Evolutionary conservation across 2,797 vertebrate species (phyloP).

Genomic region (Morelia viridis): DNA sequence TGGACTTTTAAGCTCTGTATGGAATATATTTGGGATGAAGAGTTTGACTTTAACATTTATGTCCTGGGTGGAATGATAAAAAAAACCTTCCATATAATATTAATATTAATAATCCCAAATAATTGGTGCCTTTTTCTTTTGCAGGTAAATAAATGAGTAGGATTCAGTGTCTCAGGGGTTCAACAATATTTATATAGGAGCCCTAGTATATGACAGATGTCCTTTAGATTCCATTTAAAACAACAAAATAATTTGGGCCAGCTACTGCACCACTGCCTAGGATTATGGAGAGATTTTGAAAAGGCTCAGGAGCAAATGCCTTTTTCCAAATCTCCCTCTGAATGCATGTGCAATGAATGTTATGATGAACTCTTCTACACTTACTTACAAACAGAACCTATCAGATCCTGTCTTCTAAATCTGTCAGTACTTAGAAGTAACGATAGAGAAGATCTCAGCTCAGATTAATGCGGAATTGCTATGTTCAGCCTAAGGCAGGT

Average conservation of each 20-base stretch:
- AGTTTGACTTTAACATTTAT: background rate
- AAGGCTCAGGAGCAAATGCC: background rate
- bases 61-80: background rate
- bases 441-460: background rate
- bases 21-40: background rate
- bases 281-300: background rate
- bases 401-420: background rate
- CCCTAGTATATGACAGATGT: background rate
- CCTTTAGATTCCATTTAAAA: background rate
- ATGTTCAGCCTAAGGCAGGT: background rate
- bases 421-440: background rate
- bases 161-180: background rate
- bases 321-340: background rate
- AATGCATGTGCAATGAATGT: background rate
- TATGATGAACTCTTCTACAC: background rate
- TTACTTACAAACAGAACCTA: background rate
- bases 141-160: background rate
- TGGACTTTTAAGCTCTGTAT: accelerated
- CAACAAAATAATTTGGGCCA: background rate
- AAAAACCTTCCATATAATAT: background rate
- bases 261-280: background rate
- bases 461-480: background rate
- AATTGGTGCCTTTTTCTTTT: background rate
- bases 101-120: background rate
- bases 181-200: background rate